phyloP scores from a whole-genome alignment of 2,113 vertebrate genomes.

The Pogonocichla stellata region DNA sequence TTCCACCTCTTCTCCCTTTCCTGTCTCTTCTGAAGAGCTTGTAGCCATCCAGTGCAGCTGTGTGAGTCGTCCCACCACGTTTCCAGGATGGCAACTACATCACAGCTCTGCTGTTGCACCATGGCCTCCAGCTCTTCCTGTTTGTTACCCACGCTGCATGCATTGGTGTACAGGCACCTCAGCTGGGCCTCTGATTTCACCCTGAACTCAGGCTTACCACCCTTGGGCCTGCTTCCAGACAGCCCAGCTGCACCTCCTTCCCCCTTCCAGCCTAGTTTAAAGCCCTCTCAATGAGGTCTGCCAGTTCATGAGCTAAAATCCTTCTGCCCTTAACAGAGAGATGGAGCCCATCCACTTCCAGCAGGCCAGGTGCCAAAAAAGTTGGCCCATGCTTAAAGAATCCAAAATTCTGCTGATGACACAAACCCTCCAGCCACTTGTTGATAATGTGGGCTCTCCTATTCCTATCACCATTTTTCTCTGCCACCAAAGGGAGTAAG shows the following conservation, averaged over 20 bases:
- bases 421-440: too few relatives aligned
- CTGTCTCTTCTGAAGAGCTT: neutral
- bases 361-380: too few relatives aligned
- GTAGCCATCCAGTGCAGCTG: neutral
- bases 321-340: too few relatives aligned
- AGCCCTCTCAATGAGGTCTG: too few relatives aligned
- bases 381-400: too few relatives aligned
- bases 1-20: neutral
- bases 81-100: neutral
- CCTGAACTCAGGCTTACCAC: neutral
- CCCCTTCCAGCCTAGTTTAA: too few relatives aligned
- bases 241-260: too few relatives aligned
- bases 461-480: neutral
- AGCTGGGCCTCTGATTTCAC: too few relatives aligned
- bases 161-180: neutral
- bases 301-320: too few relatives aligned
- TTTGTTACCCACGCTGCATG: accelerated
- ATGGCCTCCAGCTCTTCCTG: neutral
- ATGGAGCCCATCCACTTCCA: too few relatives aligned
- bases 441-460: neutral
- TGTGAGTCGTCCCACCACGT: accelerated
- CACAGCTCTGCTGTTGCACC: neutral
- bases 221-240: neutral
- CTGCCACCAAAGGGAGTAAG: neutral
- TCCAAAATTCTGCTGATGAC: too few relatives aligned